A percentile compares a stretch with the other conserved stretches of the same genome.
Conservation (phyloP, 2,113 vertebrate genomes). For the Erpornis zantholeuca region DNA sequence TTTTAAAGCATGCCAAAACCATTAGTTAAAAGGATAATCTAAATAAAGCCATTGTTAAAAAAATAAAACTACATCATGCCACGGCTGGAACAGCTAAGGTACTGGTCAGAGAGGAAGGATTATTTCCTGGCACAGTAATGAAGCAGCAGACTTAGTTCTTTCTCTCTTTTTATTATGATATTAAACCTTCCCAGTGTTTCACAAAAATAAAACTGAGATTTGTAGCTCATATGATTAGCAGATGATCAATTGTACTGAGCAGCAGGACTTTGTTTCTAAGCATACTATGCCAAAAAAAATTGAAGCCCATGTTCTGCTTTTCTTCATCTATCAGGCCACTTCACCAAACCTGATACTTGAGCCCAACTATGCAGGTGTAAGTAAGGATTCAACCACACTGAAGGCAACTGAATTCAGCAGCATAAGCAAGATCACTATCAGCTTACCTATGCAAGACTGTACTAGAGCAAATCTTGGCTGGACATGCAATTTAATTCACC, state of each 20-base stretch:
- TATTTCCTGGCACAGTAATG: background rate
- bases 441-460: background rate
- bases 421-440: background rate
- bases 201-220: background rate
- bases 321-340: background rate
- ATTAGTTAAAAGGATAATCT: constrained; percentile 17
- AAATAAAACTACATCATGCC: background rate
- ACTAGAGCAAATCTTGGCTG: background rate
- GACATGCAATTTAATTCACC: background rate
- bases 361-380: background rate
- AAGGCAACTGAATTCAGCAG: background rate
- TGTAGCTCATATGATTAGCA: background rate
- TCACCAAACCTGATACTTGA: background rate
- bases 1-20: background rate
- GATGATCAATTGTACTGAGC: background rate
- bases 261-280: background rate
- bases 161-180: background rate
- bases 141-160: background rate
- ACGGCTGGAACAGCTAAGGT: background rate
- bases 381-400: background rate
- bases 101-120: background rate
- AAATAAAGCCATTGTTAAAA: constrained; percentile 46
- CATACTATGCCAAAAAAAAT: background rate
- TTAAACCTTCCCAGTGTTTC: background rate
- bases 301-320: background rate